Evolutionary conservation across 2,113 vertebrate genomes (phyloP).

Genomic region (Sterna hirundo): DNA sequence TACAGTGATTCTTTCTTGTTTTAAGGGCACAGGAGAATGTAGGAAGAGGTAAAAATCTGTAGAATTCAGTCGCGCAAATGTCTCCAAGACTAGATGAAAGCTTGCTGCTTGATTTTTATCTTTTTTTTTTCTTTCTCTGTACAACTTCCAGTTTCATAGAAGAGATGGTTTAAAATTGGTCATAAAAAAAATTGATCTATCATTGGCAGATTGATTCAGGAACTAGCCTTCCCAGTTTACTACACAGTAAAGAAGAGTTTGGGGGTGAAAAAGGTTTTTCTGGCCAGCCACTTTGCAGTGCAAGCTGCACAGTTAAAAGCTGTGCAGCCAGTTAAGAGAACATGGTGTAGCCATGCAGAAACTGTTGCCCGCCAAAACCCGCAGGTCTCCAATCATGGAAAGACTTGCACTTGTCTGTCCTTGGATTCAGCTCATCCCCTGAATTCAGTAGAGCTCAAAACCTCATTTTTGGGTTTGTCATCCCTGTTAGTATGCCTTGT

Average conservation of each 20-base stretch:
- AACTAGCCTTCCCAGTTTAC: background rate
- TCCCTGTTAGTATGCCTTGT: background rate
- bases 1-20: background rate
- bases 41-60: background rate
- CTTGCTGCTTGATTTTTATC: background rate
- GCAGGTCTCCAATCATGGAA: background rate
- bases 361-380: background rate
- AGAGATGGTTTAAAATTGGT: fast-evolving
- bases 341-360: background rate
- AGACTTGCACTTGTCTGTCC: background rate
- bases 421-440: background rate
- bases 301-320: background rate
- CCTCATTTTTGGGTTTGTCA: background rate
- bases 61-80: background rate
- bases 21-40: background rate
- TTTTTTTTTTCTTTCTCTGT: too few relatives aligned
- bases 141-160: background rate
- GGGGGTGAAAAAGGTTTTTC: background rate
- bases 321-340: background rate
- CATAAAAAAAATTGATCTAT: background rate
- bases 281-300: background rate
- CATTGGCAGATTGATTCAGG: background rate
- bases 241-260: background rate
- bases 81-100: background rate
- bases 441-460: background rate